Conservation (phyloP, 1,140 invertebrate species). For the Himalopsyche phryganea region DNA sequence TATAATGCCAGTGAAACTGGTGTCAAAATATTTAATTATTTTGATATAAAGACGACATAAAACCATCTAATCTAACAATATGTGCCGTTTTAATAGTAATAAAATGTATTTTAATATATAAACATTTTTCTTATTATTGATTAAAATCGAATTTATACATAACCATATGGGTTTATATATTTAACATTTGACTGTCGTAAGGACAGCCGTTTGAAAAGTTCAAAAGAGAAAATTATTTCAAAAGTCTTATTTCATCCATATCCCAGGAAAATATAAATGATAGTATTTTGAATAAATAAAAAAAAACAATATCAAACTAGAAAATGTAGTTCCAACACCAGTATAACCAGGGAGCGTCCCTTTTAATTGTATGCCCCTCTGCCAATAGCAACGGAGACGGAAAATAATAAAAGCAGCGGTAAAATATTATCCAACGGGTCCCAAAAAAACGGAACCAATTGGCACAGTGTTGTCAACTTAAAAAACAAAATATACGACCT, state of each 20-base stretch:
- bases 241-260: conserved; percentile 23
- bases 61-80: background rate
- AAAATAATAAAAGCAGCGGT: conserved; percentile 25
- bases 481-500: conserved; percentile 37
- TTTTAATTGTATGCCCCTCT: too few species aligned
- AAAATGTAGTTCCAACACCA: conserved; percentile 33
- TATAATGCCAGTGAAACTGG: background rate
- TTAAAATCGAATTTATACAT: too few species aligned
- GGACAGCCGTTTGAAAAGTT: background rate
- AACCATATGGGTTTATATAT: too few species aligned
- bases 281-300: conserved; percentile 7
- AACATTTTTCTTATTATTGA: too few species aligned
- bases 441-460: conserved; percentile 52
- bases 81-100: too few species aligned
- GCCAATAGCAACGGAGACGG: conserved; percentile 11
- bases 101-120: too few species aligned
- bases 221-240: background rate
- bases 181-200: too few species aligned
- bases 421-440: conserved; percentile 43
- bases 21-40: background rate
- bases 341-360: conserved; percentile 21
- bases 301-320: conserved; percentile 19
- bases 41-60: background rate
- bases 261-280: conserved; percentile 29
- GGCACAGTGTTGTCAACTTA: conserved; percentile 41